Evolutionary conservation across 2,113 vertebrate genomes (phyloP), one percentile per base, ranked within the genome.

Genomic region (Piaya cayana): DNA sequence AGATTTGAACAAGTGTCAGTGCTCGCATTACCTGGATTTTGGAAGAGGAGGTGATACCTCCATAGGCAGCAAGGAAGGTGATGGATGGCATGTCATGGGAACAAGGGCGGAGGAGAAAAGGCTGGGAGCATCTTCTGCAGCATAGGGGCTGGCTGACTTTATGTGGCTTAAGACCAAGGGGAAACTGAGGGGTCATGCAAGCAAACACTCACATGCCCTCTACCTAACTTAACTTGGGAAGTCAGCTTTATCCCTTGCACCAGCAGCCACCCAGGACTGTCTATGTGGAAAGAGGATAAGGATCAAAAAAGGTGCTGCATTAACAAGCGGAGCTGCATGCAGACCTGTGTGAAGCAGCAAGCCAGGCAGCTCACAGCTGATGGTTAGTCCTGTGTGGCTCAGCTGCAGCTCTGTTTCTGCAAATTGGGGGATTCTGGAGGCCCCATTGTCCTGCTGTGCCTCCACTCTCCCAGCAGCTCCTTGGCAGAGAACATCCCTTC

Each of bases 151-250:
- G 58, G 11, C 17, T 26, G 8, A 18, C 10, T 82, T 89, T 63
- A 10, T 3, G 4, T 32, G 45, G 7, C 29, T 89, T 86, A 94
- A 79, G 58, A 8, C 19, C 25, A 30, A 8, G 8, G 6, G 3
- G 15, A 6, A 39, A 9, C 15, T 2, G 14, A 22, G 30, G 14
- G 30, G 18, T 13, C 0, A 0, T 21, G 42, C 1, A 1, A 82
- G 42, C 18, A 62, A 30, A 42, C 8, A 6, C 58, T 45, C 22
- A 25, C 18, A 30, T 34, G 3, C 55, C 12, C 15, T 15, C 17
- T 22, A 27, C 43, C 36, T 11, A 2, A n/a, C 21, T 25, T 58
- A 19, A 8, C 2, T 1, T 7, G 29, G 37, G 30, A 85, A 45
- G 32, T 83, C 37, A 52, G 4, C n/a, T 55, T 25, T 49, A 7